Base-by-base conservation (phyloP, 2,888 invertebrate genomes). In the Argyresthia goedartella region DNA sequence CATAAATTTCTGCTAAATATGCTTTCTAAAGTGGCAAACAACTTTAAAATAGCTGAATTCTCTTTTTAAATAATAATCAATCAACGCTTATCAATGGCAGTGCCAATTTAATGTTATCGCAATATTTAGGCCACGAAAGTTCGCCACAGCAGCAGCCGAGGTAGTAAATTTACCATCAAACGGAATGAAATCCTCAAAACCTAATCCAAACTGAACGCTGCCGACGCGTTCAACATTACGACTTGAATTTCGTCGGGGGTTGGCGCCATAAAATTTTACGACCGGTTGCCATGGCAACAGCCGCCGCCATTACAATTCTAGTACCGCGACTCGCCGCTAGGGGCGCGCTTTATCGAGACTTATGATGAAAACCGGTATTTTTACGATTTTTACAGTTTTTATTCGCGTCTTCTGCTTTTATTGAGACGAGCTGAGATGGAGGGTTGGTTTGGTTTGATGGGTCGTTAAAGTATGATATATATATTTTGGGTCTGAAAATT, bases 201-300 rank as follows among this genome's bases (percentile, higher is more conserved):
- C 47, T 34, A 34, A 47, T 47, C 47, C 47, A 33, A 34, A 13
- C n/a, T 45, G 34, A 47, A 34, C 47, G 14, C 15, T 44, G 15
- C 9, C 7, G 16, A n/a, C 14, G 44, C 44, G 44, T 44, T 14
- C 44, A 44, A 15, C 15, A 15, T 25, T 25, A 4, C 25, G 25
- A 25, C 16, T 16, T 13, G 11, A 13, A 47, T 59, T 59, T 57
- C 60, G 62, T 53, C 55, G 66, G 73, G 76, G 73, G 75, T 65
- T 42, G 72, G 66, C 68, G 73, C 65, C 71, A 71, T 84, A 81
- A 82, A 84, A 82, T 82, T 84, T 84, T 84, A 84, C 72, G 81
- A 79, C 49, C 67, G 54, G 79, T 78, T 58, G 61, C 68, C 71
- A 77, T 79, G 66, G 71, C 73, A 68, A 81, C 84, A 25, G 25